Evolutionary conservation across 2,888 invertebrate species (phyloP).

Genomic region (Stomorhina lunata): DNA sequence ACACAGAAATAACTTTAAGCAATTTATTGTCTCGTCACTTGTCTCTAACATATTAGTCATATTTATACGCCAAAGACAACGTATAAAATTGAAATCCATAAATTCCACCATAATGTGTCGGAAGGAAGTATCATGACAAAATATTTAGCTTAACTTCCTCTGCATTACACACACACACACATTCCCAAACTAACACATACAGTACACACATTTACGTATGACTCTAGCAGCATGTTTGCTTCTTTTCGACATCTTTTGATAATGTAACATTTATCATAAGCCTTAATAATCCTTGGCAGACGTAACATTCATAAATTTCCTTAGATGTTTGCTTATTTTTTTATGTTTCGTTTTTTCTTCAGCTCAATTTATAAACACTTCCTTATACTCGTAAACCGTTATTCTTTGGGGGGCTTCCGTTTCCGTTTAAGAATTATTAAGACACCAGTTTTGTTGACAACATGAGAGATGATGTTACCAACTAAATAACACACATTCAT

Average conservation of each 20-base stretch:
- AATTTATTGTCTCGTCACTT: conserved; percentile 15
- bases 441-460: conserved; percentile 66
- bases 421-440: conserved; percentile 65
- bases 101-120: conserved; percentile 45
- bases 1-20: background rate
- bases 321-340: conserved; percentile 32
- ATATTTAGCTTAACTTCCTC: conserved; percentile 63
- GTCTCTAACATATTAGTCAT: background rate
- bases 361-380: conserved; percentile 63
- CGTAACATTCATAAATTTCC: conserved; percentile 63
- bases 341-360: conserved; percentile 31
- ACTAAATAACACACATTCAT: background rate
- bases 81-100: conserved; percentile 1
- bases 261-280: conserved; percentile 65
- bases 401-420: conserved; percentile 53
- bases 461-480: conserved; percentile 61
- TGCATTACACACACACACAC: background rate
- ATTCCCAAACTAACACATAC: background rate
- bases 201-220: background rate
- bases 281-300: conserved; percentile 66
- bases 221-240: conserved; percentile 5
- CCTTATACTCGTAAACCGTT: conserved; percentile 39
- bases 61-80: background rate
- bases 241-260: conserved; percentile 54
- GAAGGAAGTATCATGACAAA: conserved; percentile 63